Percentiles rank a stretch among this genome's conserved stretches.
These are phyloP conservation scores for Alcedo atthis DNA, from an alignment of 2,797 vertebrate genomes.

Conservation along the genomic window DNA sequence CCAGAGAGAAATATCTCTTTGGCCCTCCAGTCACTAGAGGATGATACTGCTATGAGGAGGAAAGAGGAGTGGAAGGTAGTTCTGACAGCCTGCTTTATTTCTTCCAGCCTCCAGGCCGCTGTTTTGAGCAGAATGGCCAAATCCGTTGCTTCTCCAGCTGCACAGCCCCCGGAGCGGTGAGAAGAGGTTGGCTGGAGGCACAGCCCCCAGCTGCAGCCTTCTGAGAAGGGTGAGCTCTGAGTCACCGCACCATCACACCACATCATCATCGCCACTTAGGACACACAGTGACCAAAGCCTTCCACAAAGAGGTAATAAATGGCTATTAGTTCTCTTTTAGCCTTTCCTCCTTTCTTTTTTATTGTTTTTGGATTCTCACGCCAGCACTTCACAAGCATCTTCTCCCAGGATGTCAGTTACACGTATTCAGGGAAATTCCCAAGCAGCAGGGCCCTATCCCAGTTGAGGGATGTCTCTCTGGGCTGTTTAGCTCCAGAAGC, in stretches of 20 bases:
- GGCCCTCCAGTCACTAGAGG: neutral
- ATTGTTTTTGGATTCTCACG: neutral
- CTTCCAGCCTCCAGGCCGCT: neutral
- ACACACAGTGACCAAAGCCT: neutral
- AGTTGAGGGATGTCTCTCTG: neutral
- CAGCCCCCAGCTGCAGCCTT: neutral
- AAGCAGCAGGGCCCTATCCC: neutral
- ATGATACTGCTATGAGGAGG: neutral
- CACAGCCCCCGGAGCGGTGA: rapidly evolving
- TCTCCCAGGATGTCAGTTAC: neutral
- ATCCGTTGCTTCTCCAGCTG: neutral
- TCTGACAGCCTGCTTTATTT: neutral
- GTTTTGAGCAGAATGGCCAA: neutral
- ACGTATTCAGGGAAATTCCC: neutral
- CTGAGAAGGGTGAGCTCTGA: constrained; percentile 6
- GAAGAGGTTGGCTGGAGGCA: neutral
- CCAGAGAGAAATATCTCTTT: neutral
- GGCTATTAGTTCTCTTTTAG: neutral
- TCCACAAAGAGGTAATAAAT: neutral
- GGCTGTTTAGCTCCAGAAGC: neutral
- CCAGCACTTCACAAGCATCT: neutral
- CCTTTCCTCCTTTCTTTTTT: neutral
- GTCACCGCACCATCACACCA: neutral
- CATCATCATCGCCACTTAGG: neutral
- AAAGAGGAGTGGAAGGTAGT: neutral